Base-by-base conservation (phyloP, 2,797 vertebrate genomes). In the Astyanax mexicanus region DNA sequence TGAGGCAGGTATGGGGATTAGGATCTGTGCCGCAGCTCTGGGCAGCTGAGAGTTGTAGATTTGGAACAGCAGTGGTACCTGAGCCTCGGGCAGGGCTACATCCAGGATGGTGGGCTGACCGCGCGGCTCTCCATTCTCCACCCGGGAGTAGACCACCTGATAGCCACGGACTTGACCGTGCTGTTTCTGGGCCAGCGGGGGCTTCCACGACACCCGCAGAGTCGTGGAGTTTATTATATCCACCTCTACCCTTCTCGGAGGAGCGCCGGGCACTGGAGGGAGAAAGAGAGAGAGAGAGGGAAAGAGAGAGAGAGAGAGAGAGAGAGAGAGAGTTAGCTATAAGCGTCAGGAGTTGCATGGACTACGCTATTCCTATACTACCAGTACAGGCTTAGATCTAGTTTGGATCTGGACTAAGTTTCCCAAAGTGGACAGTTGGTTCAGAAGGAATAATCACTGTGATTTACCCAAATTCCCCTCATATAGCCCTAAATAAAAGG, bases 111-210 rank as follows among this genome's bases (percentile, higher is more conserved):
- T 78, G 0, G 96, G 95, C 72, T 94, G 92, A 9, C 97, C 96
- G 0, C 94, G 93, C 0, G 95, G 95, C 83, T 98, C 95, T 1
- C 95, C 95, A 0, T 94, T 94, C 84, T 97, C 95, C 58, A 98
- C 89, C 58, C 95, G 93, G 60, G 96, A 95, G 0, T 96, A 98
- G 0, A 95, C 94, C 82, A 99, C 91, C 88, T 97, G 96, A 91
- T 99, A 99, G 21, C 97, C 97, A 0, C 95, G 92, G 86, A 98
- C 95, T 88, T 96, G 96, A 38, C 96, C 97, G 0, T 98, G 96
- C 79, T 98, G 97, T 85, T 96, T 98, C 81, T 92, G 92, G 71
- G 93, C 89, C 72, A 98, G 91, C 0, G 98, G 97, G 27, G 96
- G 89, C 83, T 95, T 97, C 98, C 98, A 99, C 77, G 92, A 93